Conservation (phyloP, 2,113 vertebrate species). For the Pachypanchax playfairii region DNA sequence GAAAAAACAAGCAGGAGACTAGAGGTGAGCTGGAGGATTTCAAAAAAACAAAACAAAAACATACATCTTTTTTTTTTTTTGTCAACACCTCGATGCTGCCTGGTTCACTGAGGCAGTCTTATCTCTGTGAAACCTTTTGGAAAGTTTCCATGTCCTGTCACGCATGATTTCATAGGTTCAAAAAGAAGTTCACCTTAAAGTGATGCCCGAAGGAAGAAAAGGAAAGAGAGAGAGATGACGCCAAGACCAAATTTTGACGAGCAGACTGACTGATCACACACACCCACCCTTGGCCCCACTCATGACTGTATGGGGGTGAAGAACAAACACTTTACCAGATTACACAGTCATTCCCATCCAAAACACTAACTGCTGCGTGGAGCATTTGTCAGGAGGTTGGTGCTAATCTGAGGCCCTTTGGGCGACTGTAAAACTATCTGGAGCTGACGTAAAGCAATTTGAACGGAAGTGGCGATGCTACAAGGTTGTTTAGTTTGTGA, state of each 20-base stretch:
- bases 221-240: constrained; percentile 12
- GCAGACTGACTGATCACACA: too few relatives aligned
- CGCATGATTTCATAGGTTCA: constrained; percentile 67
- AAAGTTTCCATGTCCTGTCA: constrained; percentile 56
- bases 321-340: constrained; percentile 54
- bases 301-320: constrained; percentile 55
- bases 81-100: constrained; percentile 22
- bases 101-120: constrained; percentile 45
- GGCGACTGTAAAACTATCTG: constrained; percentile 54
- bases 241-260: constrained; percentile 26
- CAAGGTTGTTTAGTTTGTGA: constrained; percentile 11
- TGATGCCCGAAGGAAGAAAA: constrained; percentile 1
- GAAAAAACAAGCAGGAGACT: neutral
- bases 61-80: constrained; percentile 37
- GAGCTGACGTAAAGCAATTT: constrained; percentile 34
- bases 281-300: constrained; percentile 52
- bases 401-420: constrained; percentile 44
- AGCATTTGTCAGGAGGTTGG: constrained; percentile 54
- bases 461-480: constrained; percentile 24
- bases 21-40: too few relatives aligned
- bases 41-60: too few relatives aligned
- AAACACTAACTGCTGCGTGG: constrained; percentile 20
- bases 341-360: too few relatives aligned
- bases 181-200: constrained; percentile 51
- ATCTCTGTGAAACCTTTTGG: constrained; percentile 55